Conservation (phyloP, 2,888 invertebrate species). For the Scaptomyza polygonia region DNA sequence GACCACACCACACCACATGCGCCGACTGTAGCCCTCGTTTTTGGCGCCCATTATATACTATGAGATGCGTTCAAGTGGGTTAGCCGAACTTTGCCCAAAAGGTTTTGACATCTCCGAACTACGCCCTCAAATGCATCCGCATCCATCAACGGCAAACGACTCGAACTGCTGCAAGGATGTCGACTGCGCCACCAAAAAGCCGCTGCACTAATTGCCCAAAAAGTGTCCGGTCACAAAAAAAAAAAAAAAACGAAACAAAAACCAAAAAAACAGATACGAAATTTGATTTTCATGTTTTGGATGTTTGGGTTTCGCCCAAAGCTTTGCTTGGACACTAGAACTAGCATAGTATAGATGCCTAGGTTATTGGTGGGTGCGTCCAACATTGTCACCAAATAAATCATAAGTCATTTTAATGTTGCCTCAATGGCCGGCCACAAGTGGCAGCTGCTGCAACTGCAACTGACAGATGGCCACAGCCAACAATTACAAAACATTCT, state of each 20-base stretch:
- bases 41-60: slow-evolving; percentile 56
- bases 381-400: slow-evolving; percentile 46
- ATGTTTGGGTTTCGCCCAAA: slow-evolving; percentile 60
- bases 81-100: slow-evolving; percentile 22
- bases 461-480: slow-evolving; percentile 43
- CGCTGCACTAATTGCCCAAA: slow-evolving; percentile 57
- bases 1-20: slow-evolving; percentile 22
- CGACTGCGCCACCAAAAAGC: not conserved
- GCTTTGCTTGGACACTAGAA: not conserved
- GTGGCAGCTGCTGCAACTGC: slow-evolving; percentile 43
- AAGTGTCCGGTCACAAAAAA: slow-evolving; percentile 40
- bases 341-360: too few relatives aligned
- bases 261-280: slow-evolving; percentile 50
- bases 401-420: slow-evolving; percentile 46
- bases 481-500: slow-evolving; percentile 12
- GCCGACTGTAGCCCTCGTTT: slow-evolving; percentile 30
- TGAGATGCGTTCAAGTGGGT: slow-evolving; percentile 61
- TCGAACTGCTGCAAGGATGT: not conserved
- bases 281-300: slow-evolving; percentile 77
- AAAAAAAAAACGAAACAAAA: too few relatives aligned
- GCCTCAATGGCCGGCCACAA: slow-evolving; percentile 41
- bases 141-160: slow-evolving; percentile 41
- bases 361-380: slow-evolving; percentile 15
- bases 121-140: slow-evolving; percentile 49
- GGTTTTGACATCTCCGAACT: slow-evolving; percentile 3